phyloP scores from a whole-genome alignment of 2,888 invertebrate species.

The Nezara viridula region DNA sequence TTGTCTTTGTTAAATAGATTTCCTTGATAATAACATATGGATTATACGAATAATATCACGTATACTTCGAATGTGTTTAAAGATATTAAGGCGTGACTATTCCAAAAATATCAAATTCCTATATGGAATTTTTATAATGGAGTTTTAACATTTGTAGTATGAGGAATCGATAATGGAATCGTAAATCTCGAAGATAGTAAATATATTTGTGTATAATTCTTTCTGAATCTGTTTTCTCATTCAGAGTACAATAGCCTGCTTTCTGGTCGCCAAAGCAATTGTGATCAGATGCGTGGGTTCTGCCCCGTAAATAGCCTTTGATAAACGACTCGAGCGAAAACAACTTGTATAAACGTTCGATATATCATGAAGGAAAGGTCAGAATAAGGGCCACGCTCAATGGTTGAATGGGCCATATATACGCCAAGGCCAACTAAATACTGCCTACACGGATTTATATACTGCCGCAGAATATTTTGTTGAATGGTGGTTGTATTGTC shows the following conservation, averaged over 20 bases:
- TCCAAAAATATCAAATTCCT: no score
- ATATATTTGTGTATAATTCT: no score
- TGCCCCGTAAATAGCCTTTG: not conserved
- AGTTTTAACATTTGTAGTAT: no score
- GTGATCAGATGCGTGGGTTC: not conserved
- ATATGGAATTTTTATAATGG: no score
- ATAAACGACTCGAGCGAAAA: not conserved
- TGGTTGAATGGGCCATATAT: slow-evolving; percentile 22
- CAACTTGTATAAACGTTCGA: not conserved
- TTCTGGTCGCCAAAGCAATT: not conserved
- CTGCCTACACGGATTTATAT: not conserved
- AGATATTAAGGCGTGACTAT: no score
- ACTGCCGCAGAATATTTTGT: not conserved
- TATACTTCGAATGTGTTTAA: no score
- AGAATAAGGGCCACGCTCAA: not conserved
- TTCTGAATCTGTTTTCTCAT: not conserved
- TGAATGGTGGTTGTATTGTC: not conserved
- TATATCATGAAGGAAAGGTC: slow-evolving; percentile 38
- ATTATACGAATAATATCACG: no score
- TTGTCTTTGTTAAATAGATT: no score
- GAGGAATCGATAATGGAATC: no score
- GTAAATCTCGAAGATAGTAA: no score
- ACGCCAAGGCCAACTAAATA: not conserved
- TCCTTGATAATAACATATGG: no score
- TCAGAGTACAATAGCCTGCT: not conserved